Base-by-base conservation (phyloP, 2,888 invertebrate species). In the Orchesella flavescens region DNA sequence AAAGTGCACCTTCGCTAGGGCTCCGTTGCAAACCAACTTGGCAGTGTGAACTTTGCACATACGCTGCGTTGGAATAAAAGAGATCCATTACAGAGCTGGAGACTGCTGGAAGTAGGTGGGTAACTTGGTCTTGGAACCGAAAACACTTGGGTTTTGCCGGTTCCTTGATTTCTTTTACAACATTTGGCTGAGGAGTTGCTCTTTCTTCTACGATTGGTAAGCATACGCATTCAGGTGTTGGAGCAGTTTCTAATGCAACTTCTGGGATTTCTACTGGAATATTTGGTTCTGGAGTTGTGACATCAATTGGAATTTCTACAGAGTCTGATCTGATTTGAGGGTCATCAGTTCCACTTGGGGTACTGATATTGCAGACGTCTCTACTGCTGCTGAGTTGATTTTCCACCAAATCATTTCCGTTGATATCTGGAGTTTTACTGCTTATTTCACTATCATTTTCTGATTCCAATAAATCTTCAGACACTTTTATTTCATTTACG, bases 261-360 rank as follows among this genome's bases (percentile, higher is more conserved):
- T 34, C n/a, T 44, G 21, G 21, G 12, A 24, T 21, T 12, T 21
- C 63, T 4, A 24, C 21, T 24, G 19, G 15, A 66, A 34, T 66
- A 34, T 68, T 53, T n/a, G 79, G 79, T 44, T 79, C 79, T 17
- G 79, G 79, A 34, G 72, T 79, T 53, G 79, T 79, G 5, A 73
- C 1, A 73, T 79, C 79, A 4, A 72, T 57, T 12, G 79, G 79
- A 5, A 79, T 53, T 57, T 79, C 79, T 5, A 24, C 66, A 1
- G 79, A 66, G 10, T 10, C 10, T n/a, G 71, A 21, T 34, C 63
- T 71, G 2, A n/a, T 17, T n/a, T 68, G 53, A n/a, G 10, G 1
- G 49, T 69, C 69, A 19, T 69, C 53, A 10, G 19, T 46, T 68
- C n/a, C 46, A 44, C 43, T 19, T 46, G 44, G 68, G 15, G 43